A percentile compares a stretch with the other conserved stretches of the same genome.
Evolutionary conservation across 1,140 invertebrate species (phyloP).

Genomic region (Ceratina calcarata): DNA sequence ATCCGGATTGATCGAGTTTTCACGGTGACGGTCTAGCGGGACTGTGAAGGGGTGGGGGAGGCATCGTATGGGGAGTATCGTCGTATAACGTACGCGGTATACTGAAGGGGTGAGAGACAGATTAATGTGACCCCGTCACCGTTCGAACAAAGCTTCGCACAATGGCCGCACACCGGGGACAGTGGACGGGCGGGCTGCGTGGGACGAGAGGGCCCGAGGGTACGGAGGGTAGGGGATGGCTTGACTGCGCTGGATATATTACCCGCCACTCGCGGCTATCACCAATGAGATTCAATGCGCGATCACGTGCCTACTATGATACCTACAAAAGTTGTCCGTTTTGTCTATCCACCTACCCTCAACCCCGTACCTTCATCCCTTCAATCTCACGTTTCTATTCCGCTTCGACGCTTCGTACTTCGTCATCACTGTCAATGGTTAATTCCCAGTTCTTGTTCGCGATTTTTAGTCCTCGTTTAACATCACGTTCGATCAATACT

Average conservation of each 20-base stretch:
- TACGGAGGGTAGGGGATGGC: constrained; percentile 55
- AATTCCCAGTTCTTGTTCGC: neutral
- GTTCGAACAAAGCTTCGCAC: constrained; percentile 79
- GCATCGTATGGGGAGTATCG: constrained; percentile 56
- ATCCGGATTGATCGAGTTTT: constrained; percentile 57
- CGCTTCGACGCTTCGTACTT: neutral
- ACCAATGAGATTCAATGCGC: constrained; percentile 76
- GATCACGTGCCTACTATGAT: constrained; percentile 68
- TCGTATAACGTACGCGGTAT: constrained; percentile 70
- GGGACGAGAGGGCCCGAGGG: constrained; percentile 58
- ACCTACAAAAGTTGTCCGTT: constrained; percentile 69
- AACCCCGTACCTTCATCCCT: neutral
- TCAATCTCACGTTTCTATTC: neutral
- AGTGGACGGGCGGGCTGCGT: constrained; percentile 62
- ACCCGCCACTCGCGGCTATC: constrained; percentile 75
- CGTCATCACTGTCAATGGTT: neutral
- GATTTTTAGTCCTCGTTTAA: neutral
- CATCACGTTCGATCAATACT: neutral
- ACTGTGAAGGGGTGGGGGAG: constrained; percentile 7
- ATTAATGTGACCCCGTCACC: constrained; percentile 79
- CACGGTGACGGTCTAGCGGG: constrained; percentile 27
- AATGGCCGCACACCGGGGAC: constrained; percentile 76
- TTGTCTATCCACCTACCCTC: constrained; percentile 22
- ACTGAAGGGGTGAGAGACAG: constrained; percentile 76
- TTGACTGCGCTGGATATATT: constrained; percentile 75